Conservation (phyloP, 2,113 vertebrate genomes). For the Platycercus adscitus region DNA sequence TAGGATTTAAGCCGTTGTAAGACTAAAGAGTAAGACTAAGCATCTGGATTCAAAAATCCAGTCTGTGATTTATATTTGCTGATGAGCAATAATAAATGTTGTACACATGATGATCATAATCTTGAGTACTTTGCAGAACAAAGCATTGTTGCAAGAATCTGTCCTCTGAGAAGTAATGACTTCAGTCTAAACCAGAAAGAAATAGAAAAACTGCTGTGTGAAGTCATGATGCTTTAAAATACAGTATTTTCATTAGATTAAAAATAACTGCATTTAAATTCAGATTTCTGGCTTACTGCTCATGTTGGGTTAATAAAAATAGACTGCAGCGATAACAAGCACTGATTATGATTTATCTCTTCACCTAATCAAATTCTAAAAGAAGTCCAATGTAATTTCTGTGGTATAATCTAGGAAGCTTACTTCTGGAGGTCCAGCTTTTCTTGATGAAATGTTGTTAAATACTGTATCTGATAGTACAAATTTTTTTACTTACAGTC, state of each 20-base stretch:
- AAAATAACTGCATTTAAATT: not conserved
- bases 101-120: not conserved
- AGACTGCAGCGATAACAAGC: not conserved
- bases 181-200: not conserved
- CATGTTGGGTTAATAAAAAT: not conserved
- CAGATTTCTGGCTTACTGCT: not conserved
- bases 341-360: not conserved
- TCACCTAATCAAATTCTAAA: not conserved
- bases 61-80: accelerated
- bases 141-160: not conserved
- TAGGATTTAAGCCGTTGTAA: not conserved
- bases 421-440: not conserved
- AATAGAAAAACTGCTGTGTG: not conserved
- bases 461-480: not conserved
- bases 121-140: not conserved
- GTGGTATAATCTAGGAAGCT: not conserved
- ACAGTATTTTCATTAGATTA: not conserved
- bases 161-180: not conserved
- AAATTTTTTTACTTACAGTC: not conserved
- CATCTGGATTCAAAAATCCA: not conserved
- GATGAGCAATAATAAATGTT: not conserved
- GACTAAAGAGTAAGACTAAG: not conserved
- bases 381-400: not conserved
- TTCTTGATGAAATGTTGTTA: not conserved
- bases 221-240: not conserved